Base-by-base conservation (phyloP, 2,797 vertebrate genomes). In the Apogon talboti region DNA sequence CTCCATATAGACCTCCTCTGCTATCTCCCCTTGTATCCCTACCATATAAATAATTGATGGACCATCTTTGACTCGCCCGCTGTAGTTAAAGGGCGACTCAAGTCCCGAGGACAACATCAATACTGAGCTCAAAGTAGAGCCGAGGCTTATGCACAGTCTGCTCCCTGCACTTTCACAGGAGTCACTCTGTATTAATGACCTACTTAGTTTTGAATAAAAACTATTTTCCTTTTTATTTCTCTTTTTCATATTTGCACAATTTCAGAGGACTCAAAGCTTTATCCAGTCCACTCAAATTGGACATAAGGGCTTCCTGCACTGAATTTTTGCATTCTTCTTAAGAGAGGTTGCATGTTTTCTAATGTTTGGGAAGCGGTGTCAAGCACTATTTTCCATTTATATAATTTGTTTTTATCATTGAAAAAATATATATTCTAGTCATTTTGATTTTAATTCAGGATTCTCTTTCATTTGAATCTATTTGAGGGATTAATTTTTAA, bases 11-110 rank as follows among this genome's bases (percentile, higher is more conserved):
- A n/a, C 60, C 35, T 7, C 10, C 37, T 72, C 62, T 40, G 11
- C 62, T 58, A 81, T 87, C 74, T 69, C 70, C 67, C 50, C 79
- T 69, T 64, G 57, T 85, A 77, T 81, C 73, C 4, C 70, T 74
- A 75, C 76, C 52, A 68, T 71, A 79, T 92, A 72, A 87, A 91
- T 92, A 87, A 92, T 91, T 87, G 70, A 92, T 89, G 72, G 56
- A 50, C 67, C 76, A 49, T 91, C 86, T 85, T 70, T 76, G 78
- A 76, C 73, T 88, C 57, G 78, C 61, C 83, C 82, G 81, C 37
- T 86, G 78, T 81, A 90, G 82, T 86, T 88, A 88, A 89, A 90
- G 79, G 85, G 72, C 56, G 48, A 84, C 83, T 73, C 53, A 81
- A 81, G 79, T 89, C 82, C 76, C 0, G 58, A 79, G 84, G 88